Evolutionary conservation across 2,797 vertebrate species (phyloP).

Genomic region (Sebastes taczanowskii): DNA sequence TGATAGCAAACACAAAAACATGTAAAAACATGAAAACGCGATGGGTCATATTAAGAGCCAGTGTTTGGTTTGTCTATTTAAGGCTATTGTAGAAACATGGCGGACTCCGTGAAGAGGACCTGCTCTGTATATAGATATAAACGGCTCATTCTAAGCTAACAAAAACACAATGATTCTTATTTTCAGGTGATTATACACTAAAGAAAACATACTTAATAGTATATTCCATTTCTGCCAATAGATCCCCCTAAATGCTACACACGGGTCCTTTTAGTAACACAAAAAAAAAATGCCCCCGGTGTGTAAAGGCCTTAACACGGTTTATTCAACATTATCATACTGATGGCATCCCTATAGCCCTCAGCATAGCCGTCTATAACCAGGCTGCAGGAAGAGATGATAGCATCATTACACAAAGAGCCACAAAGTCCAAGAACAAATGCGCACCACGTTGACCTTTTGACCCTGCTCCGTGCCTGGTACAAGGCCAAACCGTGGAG

Average conservation of each 20-base stretch:
- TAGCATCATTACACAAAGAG: conserved; percentile 48
- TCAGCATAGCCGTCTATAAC: not conserved
- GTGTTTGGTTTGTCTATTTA: too few relatives aligned
- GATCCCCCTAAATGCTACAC: not conserved
- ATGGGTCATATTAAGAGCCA: too few relatives aligned
- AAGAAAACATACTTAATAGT: not conserved
- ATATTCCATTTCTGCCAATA: not conserved
- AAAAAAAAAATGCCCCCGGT: too few relatives aligned
- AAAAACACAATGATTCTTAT: accelerated
- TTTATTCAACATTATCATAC: not conserved
- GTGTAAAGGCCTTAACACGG: not conserved
- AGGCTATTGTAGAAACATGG: too few relatives aligned
- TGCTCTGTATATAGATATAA: too few relatives aligned
- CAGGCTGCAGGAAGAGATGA: conserved; percentile 29
- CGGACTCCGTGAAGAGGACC: too few relatives aligned
- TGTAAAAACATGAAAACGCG: too few relatives aligned
- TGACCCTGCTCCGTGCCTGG: conserved; percentile 28
- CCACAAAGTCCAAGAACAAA: conserved; percentile 44
- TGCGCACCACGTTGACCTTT: conserved; percentile 21
- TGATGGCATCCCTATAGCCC: not conserved
- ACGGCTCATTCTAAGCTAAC: too few relatives aligned
- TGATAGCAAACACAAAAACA: too few relatives aligned
- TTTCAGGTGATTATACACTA: not conserved
- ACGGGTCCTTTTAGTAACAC: too few relatives aligned
- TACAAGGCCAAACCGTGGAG: conserved; percentile 21